Evolutionary conservation across 2,888 invertebrate genomes (phyloP).

Genomic region (Mycogona germanica): DNA sequence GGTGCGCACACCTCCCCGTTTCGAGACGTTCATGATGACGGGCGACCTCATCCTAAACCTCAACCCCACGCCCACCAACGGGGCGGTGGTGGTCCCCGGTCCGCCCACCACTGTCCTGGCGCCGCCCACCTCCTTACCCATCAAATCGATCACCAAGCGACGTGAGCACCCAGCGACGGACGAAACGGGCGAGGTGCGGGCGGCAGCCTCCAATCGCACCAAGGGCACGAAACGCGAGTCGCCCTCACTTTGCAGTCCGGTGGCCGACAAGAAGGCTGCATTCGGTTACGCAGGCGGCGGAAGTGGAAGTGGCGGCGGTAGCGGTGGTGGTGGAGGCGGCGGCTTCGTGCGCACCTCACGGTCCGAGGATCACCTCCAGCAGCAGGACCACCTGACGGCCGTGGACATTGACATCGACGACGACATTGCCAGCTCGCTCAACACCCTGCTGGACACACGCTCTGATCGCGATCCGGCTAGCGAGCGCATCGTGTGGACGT

Average conservation of each 20-base stretch:
- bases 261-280: conserved; percentile 23
- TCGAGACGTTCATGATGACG: conserved; percentile 96
- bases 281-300: conserved; percentile 20
- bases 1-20: conserved; percentile 31
- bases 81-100: conserved; percentile 9
- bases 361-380: conserved; percentile 85
- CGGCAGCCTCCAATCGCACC: not conserved
- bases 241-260: conserved; percentile 22
- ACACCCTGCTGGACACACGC: conserved; percentile 69
- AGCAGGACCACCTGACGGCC: conserved; percentile 67
- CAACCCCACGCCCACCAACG: conserved; percentile 17
- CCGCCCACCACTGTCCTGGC: conserved; percentile 23
- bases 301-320: conserved; percentile 24
- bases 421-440: conserved; percentile 83
- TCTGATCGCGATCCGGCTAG: conserved; percentile 36
- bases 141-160: conserved; percentile 18
- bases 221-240: conserved; percentile 20
- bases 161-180: conserved; percentile 9
- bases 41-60: conserved; percentile 91
- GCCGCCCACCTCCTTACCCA: conserved; percentile 17
- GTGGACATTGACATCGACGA: conserved; percentile 87
- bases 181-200: conserved; percentile 3
- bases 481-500: conserved; percentile 77
- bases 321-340: too few species aligned
- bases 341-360: conserved; percentile 74